Conservation (phyloP, 2,113 vertebrate species). For the Pavo muticus region DNA sequence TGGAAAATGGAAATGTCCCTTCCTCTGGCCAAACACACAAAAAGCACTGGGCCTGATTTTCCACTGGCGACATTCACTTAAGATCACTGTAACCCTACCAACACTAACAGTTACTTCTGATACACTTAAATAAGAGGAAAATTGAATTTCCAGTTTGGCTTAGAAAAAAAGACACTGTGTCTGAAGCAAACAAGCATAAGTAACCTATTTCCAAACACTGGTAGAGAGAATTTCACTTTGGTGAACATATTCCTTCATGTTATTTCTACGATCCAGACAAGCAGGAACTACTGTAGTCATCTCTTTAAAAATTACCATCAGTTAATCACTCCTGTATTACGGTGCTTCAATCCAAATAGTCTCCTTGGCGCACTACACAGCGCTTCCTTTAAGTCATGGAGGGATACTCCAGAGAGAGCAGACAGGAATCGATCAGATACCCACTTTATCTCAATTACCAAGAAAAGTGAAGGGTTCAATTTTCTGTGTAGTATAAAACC, state of each 20-base stretch:
- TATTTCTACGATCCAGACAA: not conserved
- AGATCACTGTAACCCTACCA: not conserved
- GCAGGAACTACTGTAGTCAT: not conserved
- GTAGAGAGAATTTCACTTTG: not conserved
- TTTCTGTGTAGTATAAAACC: conserved; percentile 21
- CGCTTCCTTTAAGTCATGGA: not conserved
- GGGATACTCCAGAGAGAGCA: not conserved
- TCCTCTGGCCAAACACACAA: not conserved
- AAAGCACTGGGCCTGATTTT: not conserved
- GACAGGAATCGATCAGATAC: not conserved
- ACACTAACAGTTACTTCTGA: not conserved
- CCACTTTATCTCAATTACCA: not conserved
- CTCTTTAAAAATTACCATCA: not conserved
- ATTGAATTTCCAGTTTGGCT: not conserved
- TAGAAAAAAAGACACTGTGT: not conserved
- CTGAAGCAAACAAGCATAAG: not conserved
- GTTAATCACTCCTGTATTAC: not conserved
- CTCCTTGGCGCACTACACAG: not conserved
- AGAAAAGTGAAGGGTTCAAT: conserved; percentile 36
- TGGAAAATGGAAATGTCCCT: not conserved
- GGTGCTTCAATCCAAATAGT: not conserved
- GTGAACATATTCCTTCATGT: not conserved
- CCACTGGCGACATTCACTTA: not conserved
- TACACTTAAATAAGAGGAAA: not conserved
- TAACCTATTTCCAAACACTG: not conserved